Base-by-base conservation (phyloP, 2,113 vertebrate genomes). In the Apteryx owenii region DNA sequence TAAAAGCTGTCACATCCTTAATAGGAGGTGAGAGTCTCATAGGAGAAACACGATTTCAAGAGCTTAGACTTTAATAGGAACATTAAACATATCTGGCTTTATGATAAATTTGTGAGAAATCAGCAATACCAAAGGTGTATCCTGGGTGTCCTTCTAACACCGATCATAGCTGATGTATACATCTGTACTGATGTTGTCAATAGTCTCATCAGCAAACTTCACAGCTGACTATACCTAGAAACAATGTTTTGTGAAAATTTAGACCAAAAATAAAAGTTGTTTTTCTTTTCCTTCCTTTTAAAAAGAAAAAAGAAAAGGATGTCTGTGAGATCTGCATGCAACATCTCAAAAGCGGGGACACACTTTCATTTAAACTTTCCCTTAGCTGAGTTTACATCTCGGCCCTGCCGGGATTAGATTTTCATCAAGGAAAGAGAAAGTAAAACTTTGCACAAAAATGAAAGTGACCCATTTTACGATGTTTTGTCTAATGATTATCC, bases 1-100 rank as follows among this genome's bases (percentile, higher is more conserved):
- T 70, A 53, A 58, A 81, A 94, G 50, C 68, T 91, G 93, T 89
- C 75, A 89, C 73, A 90, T 76, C 81, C 62, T 75, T 87, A 89
- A 83, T 58, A 93, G 82, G 70, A 82, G 50, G 81, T 44, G 48
- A 2, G 3, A 93, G 36, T 82, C 78, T 91, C 66, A 56, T n/a
- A 77, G 53, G 62, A 87, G 85, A 48, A 88, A 69, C 75, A 62
- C 42, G 36, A 85, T 89, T 76, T 85, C 79, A 90, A 81, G 62
- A 91, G 48, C 29, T 81, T 81, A 54, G 42, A 73, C 50, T 91
- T 91, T 81, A 80, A 91, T 44, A 40, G 62, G 71, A 96, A 80
- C 68, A 93, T 82, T 79, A 94, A 80, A 77, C 79, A 79, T 38
- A 38, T 48, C 53, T 29, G 40, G 25, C 54, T 58, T 46, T 80